phyloP scores from a whole-genome alignment of 2,888 invertebrate genomes.

The Lochmaea capreae region DNA sequence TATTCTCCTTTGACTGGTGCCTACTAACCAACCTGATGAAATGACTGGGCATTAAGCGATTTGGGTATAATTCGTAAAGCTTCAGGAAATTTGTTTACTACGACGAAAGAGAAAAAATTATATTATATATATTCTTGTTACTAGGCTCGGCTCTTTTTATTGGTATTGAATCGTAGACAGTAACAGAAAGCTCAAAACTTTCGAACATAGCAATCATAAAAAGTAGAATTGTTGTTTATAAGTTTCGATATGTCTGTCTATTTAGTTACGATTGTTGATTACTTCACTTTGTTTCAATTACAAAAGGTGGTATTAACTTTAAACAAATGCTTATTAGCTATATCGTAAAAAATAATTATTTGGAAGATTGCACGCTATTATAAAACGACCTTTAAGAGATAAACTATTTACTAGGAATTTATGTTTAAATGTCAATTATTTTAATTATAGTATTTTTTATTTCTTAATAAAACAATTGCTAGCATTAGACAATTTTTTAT shows the following conservation, averaged over 20 bases:
- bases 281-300: conserved; percentile 6
- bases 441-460: conserved; percentile 4
- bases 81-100: too few relatives aligned
- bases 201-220: not conserved
- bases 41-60: too few relatives aligned
- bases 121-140: not conserved
- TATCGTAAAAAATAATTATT: conserved; percentile 11
- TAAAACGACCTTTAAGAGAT: not conserved
- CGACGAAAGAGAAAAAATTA: not conserved
- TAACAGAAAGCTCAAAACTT: not conserved
- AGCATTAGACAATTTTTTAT: not conserved
- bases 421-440: conserved; percentile 9
- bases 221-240: not conserved
- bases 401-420: not conserved
- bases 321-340: conserved; percentile 2
- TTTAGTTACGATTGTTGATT: conserved; percentile 3
- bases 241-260: not conserved
- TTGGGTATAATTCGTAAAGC: too few relatives aligned
- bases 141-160: not conserved
- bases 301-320: conserved; percentile 2
- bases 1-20: too few relatives aligned
- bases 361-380: conserved; percentile 4
- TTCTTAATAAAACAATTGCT: not conserved
- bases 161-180: not conserved
- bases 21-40: too few relatives aligned